Evolutionary conservation across 2,888 invertebrate species (phyloP).

Genomic region (Nemotelus pantherinus): DNA sequence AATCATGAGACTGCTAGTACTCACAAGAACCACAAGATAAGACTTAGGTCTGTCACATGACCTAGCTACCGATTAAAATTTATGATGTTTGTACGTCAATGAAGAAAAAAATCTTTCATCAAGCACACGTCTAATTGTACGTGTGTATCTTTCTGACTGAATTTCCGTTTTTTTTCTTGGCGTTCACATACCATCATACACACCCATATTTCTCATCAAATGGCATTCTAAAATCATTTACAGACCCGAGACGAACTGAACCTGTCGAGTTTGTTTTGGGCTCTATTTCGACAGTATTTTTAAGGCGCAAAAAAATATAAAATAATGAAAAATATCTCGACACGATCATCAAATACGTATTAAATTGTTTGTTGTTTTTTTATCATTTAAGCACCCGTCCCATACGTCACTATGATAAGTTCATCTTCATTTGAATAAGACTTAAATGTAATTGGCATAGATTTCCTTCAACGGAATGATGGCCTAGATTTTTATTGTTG

Average conservation of each 20-base stretch:
- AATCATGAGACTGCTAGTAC: no score
- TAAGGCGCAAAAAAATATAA: background rate
- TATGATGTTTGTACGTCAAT: background rate
- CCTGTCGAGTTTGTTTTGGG: no score
- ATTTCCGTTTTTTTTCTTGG: background rate
- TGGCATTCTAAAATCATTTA: no score
- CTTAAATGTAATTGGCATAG: slow-evolving; percentile 19
- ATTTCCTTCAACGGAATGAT: slow-evolving; percentile 1
- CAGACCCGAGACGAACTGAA: no score
- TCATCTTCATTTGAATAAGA: slow-evolving; percentile 1
- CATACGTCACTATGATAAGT: slow-evolving; percentile 10
- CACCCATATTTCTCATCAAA: no score
- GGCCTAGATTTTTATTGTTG: slow-evolving; percentile 1
- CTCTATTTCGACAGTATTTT: background rate
- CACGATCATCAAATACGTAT: background rate
- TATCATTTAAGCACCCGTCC: background rate
- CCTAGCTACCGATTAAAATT: slow-evolving; percentile 24
- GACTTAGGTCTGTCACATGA: slow-evolving; percentile 7
- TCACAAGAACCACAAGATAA: background rate
- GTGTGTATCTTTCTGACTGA: background rate
- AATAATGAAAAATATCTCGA: background rate
- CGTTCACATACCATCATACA: background rate
- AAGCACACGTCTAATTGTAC: background rate
- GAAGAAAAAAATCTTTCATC: background rate
- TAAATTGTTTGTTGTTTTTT: slow-evolving; percentile 8